Evolutionary conservation across 1,140 invertebrate genomes (phyloP).

Genomic region (Copidosoma floridanum): DNA sequence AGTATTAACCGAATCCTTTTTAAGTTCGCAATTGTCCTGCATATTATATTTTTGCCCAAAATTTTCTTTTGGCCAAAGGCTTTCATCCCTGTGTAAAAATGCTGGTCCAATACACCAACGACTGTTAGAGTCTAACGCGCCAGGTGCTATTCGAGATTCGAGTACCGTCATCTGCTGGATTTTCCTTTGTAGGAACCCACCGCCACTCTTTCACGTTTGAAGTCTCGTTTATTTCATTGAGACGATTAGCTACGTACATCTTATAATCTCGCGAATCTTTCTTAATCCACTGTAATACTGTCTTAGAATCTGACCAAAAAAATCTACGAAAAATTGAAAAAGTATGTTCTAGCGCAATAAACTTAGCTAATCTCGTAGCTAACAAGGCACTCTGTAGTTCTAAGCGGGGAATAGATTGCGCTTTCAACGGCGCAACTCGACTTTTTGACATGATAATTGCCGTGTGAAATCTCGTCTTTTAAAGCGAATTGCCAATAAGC

Average conservation of each 20-base stretch:
- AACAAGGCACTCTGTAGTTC: neutral
- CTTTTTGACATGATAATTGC: neutral
- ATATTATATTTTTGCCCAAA: too few relatives aligned
- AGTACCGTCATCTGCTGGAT: slow-evolving; percentile 3
- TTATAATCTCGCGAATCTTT: neutral
- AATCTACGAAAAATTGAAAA: neutral
- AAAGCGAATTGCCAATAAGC: slow-evolving; percentile 12
- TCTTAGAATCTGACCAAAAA: neutral
- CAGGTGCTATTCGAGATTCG: neutral
- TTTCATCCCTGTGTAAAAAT: too few relatives aligned
- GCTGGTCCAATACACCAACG: neutral
- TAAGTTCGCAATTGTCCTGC: too few relatives aligned
- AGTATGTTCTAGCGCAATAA: neutral
- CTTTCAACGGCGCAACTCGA: neutral
- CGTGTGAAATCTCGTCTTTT: neutral
- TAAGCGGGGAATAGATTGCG: neutral
- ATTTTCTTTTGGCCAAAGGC: neutral
- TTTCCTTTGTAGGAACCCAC: slow-evolving; percentile 4
- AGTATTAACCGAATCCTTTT: too few relatives aligned
- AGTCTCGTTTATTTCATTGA: neutral
- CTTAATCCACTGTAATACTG: neutral
- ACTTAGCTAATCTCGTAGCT: neutral
- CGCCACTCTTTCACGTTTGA: neutral
- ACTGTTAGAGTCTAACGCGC: neutral
- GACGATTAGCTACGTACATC: neutral